Percentiles rank a stretch among this genome's conserved stretches.
Evolutionary conservation across 2,113 vertebrate species (phyloP).

Genomic region (Rhinopomastus cyanomelas): DNA sequence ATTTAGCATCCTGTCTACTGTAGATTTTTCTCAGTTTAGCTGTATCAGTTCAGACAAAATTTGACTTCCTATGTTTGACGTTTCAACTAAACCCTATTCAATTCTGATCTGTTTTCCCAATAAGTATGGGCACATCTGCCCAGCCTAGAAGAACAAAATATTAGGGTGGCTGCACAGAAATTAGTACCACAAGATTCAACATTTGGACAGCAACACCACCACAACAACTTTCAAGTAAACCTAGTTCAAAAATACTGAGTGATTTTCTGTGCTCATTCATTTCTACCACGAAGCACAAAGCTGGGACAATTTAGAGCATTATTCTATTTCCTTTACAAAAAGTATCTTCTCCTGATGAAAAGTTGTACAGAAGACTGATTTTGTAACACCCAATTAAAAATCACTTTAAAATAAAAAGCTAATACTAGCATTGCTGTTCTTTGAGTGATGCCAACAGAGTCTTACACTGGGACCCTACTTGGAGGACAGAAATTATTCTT

Average conservation of each 20-base stretch:
- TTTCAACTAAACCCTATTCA: not conserved
- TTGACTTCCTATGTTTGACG: not conserved
- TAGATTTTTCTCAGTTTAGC: not conserved
- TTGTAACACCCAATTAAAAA: conserved; percentile 46
- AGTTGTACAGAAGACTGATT: conserved; percentile 40
- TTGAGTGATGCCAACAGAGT: conserved; percentile 9
- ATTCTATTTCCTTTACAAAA: conserved; percentile 24
- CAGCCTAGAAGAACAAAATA: conserved; percentile 15
- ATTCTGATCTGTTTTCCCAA: conserved; percentile 42
- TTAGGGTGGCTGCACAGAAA: conserved; percentile 25
- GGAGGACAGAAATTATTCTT: conserved; percentile 53
- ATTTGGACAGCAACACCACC: conserved; percentile 42
- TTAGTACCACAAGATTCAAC: conserved; percentile 1
- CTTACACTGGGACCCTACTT: conserved; percentile 31
- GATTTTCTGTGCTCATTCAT: conserved; percentile 41
- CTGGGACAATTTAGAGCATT: conserved; percentile 22
- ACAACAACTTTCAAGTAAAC: conserved; percentile 45
- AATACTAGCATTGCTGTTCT: not conserved
- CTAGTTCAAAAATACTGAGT: conserved; percentile 51
- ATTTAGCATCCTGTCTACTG: not conserved
- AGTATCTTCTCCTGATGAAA: conserved; percentile 34
- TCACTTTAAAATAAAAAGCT: conserved; percentile 27
- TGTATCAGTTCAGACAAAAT: not conserved
- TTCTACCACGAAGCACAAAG: conserved; percentile 48
- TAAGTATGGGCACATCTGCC: conserved; percentile 14